These are phyloP conservation scores for Paguma larvata DNA, from an alignment of 2,797 vertebrate genomes.

Conservation along the genomic window DNA sequence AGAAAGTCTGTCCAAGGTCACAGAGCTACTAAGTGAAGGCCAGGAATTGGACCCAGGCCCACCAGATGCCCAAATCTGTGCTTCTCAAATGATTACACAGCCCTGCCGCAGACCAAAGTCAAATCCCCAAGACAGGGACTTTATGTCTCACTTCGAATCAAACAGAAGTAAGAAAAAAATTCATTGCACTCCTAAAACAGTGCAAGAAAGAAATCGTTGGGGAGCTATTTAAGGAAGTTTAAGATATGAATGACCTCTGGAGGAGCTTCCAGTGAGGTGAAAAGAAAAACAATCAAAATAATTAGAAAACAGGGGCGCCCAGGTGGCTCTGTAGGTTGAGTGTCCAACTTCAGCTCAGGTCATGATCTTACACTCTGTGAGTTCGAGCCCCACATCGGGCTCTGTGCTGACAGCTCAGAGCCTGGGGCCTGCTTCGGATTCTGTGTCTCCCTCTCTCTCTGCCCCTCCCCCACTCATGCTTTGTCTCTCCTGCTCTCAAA, in stretches of 20 bases:
- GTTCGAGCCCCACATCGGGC: too few species aligned
- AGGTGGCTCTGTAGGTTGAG: too few species aligned
- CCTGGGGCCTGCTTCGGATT: too few species aligned
- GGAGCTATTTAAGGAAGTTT: background rate
- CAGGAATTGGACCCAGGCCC: background rate
- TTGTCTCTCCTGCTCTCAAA: too few species aligned
- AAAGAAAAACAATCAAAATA: slow-evolving; percentile 47
- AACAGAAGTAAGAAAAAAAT: slow-evolving; percentile 43
- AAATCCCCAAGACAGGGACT: slow-evolving; percentile 38
- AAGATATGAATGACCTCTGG: background rate
- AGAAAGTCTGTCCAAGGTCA: slow-evolving; percentile 30
- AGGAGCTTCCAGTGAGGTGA: slow-evolving; percentile 1
- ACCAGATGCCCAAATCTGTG: background rate
- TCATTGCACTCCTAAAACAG: background rate
- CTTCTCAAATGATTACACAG: slow-evolving; percentile 31
- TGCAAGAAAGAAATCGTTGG: background rate
- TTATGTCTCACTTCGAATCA: slow-evolving; percentile 53
- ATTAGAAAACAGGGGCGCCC: background rate
- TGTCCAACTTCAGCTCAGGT: too few species aligned
- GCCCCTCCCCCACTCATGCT: too few species aligned
- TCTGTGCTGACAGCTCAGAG: too few species aligned
- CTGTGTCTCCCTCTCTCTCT: too few species aligned
- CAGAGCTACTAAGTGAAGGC: background rate
- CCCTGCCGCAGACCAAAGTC: background rate
- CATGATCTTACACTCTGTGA: too few species aligned